phyloP scores from a whole-genome alignment of 2,797 vertebrate species.

The Sphenopsis melanotis region DNA sequence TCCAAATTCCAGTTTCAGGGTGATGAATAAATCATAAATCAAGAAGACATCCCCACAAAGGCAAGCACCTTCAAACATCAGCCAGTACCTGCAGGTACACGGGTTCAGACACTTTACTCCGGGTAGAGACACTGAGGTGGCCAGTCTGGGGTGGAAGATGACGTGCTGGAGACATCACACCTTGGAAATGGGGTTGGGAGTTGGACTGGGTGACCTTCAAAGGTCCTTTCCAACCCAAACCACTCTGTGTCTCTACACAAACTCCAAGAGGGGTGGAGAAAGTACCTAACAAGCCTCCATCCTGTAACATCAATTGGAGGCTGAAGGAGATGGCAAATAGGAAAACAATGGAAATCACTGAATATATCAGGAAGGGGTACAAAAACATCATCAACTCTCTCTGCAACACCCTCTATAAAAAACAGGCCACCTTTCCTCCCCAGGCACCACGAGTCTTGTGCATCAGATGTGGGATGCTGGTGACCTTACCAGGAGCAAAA shows the following conservation, averaged over 20 bases:
- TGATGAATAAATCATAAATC: slow-evolving; percentile 5
- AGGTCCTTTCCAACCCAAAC: not conserved
- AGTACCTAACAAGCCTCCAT: not conserved
- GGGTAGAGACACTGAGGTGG: not conserved
- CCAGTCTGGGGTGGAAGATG: rapidly evolving
- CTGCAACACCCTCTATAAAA: not conserved
- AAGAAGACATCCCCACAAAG: not conserved
- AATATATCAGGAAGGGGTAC: not conserved
- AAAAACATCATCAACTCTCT: not conserved
- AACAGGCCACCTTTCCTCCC: not conserved
- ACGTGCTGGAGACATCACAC: not conserved
- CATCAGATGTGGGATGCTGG: too few species aligned
- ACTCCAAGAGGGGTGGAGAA: not conserved
- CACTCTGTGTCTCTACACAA: rapidly evolving
- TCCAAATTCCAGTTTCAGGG: not conserved
- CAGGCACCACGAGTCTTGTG: rapidly evolving
- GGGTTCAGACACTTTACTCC: not conserved
- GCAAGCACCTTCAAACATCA: not conserved
- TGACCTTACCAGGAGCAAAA: not conserved
- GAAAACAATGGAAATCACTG: not conserved
- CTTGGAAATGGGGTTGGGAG: not conserved
- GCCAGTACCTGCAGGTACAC: not conserved
- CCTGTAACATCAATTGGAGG: not conserved
- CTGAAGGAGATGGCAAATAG: not conserved
- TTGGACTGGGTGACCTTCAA: not conserved